Conservation (phyloP, 2,888 invertebrate species). For the Matsumyia berberina region DNA sequence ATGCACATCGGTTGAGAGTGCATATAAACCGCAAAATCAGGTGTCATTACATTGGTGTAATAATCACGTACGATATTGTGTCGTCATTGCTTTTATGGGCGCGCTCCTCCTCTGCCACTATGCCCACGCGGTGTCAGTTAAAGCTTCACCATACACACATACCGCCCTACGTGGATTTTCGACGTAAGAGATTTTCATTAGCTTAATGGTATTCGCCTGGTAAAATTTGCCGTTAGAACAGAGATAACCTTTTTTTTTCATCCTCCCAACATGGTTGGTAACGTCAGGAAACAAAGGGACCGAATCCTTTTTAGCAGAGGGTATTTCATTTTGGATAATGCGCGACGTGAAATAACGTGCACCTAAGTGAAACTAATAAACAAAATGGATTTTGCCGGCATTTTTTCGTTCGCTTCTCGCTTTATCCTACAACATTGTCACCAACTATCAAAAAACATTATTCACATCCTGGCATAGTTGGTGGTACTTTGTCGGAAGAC, state of each 20-base stretch:
- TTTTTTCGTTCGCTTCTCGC: neutral
- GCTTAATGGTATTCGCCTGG: constrained; percentile 38
- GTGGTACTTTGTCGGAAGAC: neutral
- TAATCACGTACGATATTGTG: constrained; percentile 50
- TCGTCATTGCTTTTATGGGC: constrained; percentile 7
- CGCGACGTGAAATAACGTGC: constrained; percentile 29
- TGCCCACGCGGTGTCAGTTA: constrained; percentile 20
- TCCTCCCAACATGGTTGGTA: neutral
- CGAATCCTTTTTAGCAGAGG: constrained; percentile 32
- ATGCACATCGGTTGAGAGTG: constrained; percentile 24
- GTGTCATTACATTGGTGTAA: constrained; percentile 48
- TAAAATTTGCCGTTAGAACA: neutral
- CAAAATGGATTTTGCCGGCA: constrained; percentile 50
- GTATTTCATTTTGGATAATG: constrained; percentile 47
- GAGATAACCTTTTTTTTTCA: neutral
- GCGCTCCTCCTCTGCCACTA: neutral
- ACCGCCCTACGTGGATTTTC: neutral
- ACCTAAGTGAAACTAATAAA: constrained; percentile 60
- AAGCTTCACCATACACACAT: neutral
- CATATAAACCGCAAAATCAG: constrained; percentile 46
- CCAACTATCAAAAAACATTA: constrained; percentile 32
- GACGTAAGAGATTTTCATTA: constrained; percentile 52
- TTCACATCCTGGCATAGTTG: constrained; percentile 16
- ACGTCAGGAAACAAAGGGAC: constrained; percentile 11
- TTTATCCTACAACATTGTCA: neutral